Conservation (phyloP, 2,888 invertebrate species). For the Anagyrus pseudococci region DNA sequence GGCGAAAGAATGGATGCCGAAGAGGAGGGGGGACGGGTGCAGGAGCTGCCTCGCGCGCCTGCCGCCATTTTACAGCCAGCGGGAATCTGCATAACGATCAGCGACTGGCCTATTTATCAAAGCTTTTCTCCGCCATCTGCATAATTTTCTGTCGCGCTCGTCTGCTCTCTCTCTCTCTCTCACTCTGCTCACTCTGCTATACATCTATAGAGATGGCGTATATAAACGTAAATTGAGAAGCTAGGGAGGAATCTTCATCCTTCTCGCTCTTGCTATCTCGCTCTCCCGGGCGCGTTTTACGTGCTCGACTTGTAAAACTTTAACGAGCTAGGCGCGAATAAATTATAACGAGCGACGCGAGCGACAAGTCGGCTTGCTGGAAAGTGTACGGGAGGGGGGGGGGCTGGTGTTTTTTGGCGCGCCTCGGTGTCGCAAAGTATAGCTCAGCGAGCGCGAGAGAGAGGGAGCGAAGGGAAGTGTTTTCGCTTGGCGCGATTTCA, state of each 20-base stretch:
- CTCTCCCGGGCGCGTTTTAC: conserved; percentile 52
- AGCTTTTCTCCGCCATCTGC: conserved; percentile 62
- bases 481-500: conserved; percentile 4
- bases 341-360: conserved; percentile 28
- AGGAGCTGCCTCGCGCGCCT: conserved; percentile 52
- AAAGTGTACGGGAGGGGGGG: not conserved
- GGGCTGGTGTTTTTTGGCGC: not conserved
- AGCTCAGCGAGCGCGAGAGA: not conserved
- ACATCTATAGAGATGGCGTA: not conserved
- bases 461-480: not conserved
- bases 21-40: conserved; percentile 11
- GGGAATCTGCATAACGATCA: conserved; percentile 62
- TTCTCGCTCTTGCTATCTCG: conserved; percentile 34
- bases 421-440: too few species aligned
- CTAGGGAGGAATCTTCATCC: conserved; percentile 40
- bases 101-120: conserved; percentile 59
- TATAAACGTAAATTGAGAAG: not conserved
- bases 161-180: too few species aligned
- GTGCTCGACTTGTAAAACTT: conserved; percentile 58
- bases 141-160: conserved; percentile 59
- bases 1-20: conserved; percentile 1
- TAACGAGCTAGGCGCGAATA: conserved; percentile 37
- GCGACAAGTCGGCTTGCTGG: not conserved
- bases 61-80: conserved; percentile 61
- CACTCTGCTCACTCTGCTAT: too few species aligned